These are phyloP conservation scores for Mola mola DNA, from an alignment of 2,113 vertebrate genomes.

Conservation along the genomic window DNA sequence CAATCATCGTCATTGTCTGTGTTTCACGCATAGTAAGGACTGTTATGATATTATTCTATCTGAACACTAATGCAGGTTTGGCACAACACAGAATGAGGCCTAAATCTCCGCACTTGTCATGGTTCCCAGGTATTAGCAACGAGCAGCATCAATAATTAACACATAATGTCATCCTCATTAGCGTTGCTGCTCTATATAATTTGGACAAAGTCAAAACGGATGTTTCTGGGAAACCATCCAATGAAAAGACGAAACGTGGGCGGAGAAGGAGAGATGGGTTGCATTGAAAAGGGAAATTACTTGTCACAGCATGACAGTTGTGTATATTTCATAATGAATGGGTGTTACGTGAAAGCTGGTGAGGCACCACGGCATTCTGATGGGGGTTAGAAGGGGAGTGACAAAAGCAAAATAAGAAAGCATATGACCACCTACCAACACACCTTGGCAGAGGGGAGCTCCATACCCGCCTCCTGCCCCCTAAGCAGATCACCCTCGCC, in stretches of 20 bases:
- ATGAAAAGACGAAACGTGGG: constrained; percentile 23
- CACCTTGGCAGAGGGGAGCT: constrained; percentile 99
- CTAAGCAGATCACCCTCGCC: constrained; percentile 92
- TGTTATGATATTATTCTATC: constrained; percentile 4
- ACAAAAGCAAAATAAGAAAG: constrained; percentile 87
- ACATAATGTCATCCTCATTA: constrained; percentile 48
- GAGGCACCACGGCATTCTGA: constrained; percentile 1
- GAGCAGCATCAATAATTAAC: constrained; percentile 37
- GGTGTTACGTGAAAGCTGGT: not conserved
- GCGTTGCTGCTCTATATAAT: constrained; percentile 38
- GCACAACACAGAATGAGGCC: not conserved
- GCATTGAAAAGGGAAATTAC: constrained; percentile 25
- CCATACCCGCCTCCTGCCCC: constrained; percentile 97
- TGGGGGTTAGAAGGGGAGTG: constrained; percentile 16
- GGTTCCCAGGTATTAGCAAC: constrained; percentile 9
- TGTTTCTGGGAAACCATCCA: constrained; percentile 53
- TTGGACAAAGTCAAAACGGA: constrained; percentile 46
- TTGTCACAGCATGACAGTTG: not conserved
- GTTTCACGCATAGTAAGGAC: too few species aligned
- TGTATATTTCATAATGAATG: not conserved
- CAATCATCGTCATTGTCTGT: not conserved
- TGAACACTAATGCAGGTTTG: constrained; percentile 7
- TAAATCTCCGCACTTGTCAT: constrained; percentile 27
- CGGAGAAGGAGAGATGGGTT: constrained; percentile 25
- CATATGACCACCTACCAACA: constrained; percentile 99